Evolutionary conservation across 1,140 invertebrate species (phyloP), one percentile per base, ranked within the genome.

Genomic region (Pinna nobilis): DNA sequence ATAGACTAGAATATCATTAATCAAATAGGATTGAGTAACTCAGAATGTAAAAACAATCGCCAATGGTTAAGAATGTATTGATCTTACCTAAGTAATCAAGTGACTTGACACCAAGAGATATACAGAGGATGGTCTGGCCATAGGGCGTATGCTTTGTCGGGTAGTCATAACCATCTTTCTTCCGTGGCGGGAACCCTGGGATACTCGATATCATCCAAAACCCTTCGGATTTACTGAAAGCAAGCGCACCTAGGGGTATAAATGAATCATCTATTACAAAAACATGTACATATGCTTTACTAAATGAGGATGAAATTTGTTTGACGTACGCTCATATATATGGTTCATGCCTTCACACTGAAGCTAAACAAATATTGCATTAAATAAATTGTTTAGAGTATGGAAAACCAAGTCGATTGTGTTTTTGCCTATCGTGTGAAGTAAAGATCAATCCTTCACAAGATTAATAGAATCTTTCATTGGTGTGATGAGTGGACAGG

Each of bases 151-250:
- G 35, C 7, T 11, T 23, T 0, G 6, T 5, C 5, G 18, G 3
- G 15, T 63, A 98, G 7, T 79, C 84, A 84, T 97, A 98, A 3
- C 85, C 70, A 5, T 86, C 18, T 87, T 83, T 80, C 13, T 92
- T 92, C 20, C 91, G 63, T 4, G 72, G 73, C 9, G 95, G 95
- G 89, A 93, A 98, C 80, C 92, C 91, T 0, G 97, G 97, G 15
- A 97, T 94, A 66, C 96, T 98, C 87, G 98, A 96, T 15, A 97
- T 92, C 50, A 98, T 83, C 96, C 96, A 98, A 81, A 97, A 92
- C 4, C 96, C 96, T 30, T 91, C 90, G 7, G 90, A 86, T 20
- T 91, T 89, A 77, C 95, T 92, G 20, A 93, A 92, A 5, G 94
- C 90, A 15, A 97, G 86, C 0, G 94, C 92, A 1, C 97, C 90